A percentile compares a stretch with the other conserved stretches of the same genome.
Conservation (phyloP, 2,888 invertebrate genomes). For the Tetragonisca angustula region DNA sequence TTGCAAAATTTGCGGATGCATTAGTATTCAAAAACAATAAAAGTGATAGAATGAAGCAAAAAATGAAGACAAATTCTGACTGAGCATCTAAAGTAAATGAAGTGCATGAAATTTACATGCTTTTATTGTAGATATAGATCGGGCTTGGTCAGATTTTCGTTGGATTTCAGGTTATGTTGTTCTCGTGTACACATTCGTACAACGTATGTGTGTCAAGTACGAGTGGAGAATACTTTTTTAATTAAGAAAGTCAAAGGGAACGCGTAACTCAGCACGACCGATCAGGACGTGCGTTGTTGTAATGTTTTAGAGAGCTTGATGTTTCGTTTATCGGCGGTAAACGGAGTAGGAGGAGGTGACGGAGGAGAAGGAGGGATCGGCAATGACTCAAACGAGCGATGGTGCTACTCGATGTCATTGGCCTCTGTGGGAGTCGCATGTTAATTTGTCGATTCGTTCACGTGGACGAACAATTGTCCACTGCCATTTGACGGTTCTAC, state of each 20-base stretch:
- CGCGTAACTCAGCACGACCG: background rate
- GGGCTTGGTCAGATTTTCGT: background rate
- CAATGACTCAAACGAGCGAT: conserved; percentile 66
- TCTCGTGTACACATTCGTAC: conserved; percentile 4
- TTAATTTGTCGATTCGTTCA: conserved; percentile 69
- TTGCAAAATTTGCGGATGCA: background rate
- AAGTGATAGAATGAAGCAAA: background rate
- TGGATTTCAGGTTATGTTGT: conserved; percentile 43
- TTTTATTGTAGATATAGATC: background rate
- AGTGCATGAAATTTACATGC: background rate
- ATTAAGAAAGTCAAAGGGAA: conserved; percentile 29
- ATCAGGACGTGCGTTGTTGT: conserved; percentile 6
- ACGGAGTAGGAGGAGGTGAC: background rate
- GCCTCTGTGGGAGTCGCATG: conserved; percentile 76
- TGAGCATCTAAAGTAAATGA: background rate
- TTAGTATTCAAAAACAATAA: background rate
- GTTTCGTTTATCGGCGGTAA: conserved; percentile 45
- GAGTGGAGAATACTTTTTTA: conserved; percentile 32
- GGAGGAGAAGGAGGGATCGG: conserved; percentile 39
- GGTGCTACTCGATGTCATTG: conserved; percentile 80
- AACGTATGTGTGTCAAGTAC: conserved; percentile 62
- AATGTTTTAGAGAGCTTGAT: conserved; percentile 28
- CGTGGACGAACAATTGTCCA: conserved; percentile 54
- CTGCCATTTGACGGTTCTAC: conserved; percentile 1
- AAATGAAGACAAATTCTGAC: background rate